Base-by-base conservation (phyloP, 2,797 vertebrate genomes). In the Thalassophryne amazonica region DNA sequence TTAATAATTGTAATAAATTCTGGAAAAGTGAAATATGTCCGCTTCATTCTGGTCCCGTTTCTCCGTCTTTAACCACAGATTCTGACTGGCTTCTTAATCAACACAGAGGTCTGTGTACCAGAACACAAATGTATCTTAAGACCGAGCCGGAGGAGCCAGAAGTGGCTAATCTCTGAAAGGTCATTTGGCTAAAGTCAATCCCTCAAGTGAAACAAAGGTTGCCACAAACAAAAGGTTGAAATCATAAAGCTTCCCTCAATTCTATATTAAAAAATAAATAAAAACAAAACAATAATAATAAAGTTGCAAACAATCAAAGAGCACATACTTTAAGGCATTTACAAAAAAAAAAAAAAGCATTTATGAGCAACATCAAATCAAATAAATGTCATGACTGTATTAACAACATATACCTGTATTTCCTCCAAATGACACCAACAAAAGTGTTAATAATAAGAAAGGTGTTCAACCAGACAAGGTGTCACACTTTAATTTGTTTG, bases 381-480 rank as follows among this genome's bases (percentile, higher is more conserved):
- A 42, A 43, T 83, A 78, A 81, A 85, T 78, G 56, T 68, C 77
- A 86, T 86, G 82, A 86, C 84, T 80, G 66, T 84, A 63, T 77
- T 73, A 78, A 75, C 64, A 68, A 46, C 18, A 34, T 63, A 70
- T 40, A 73, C 64, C 71, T 80, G 76, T 69, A 51, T 67, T 50
- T 56, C 54, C 58, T 76, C 70, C 58, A 76, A 77, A 81, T 21
- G 39, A 76, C 64, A 72, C 76, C 53, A 70, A 68, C 80, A 78
- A 84, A 75, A 50, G 60, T 43, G 17, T 36, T 50, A 66, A 66
- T 69, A 80, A 81, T 29, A 51, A 57, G 60, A 53, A 79, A 73
- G 73, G 53, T 42, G 76, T 74, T 78, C 61, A 81, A 70, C 70
- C 70, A 66, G 28, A 78, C 53, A 35, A 35, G 61, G 54, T 76